Evolutionary conservation across 2,888 invertebrate species (phyloP).

Genomic region (Troides oblongomaculatus): DNA sequence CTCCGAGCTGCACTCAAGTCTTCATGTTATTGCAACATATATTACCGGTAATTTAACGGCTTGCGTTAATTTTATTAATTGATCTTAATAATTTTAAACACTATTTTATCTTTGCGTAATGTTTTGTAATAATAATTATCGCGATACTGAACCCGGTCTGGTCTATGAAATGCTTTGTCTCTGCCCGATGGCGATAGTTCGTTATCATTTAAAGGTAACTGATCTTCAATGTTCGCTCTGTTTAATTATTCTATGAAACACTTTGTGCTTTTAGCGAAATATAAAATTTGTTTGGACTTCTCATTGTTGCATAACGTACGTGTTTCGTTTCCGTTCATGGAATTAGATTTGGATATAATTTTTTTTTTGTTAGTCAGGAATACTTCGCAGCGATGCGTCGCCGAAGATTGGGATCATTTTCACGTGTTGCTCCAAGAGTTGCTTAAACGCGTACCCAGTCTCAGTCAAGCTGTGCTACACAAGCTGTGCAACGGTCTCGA

Average conservation of each 20-base stretch:
- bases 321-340: background rate
- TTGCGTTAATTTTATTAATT: constrained; percentile 2
- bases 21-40: constrained; percentile 2
- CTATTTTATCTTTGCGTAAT: background rate
- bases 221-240: constrained; percentile 3
- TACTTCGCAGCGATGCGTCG: constrained; percentile 83
- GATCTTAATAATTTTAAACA: background rate
- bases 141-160: constrained; percentile 1
- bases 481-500: constrained; percentile 94
- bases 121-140: background rate
- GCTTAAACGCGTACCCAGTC: constrained; percentile 88
- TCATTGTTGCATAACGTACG: background rate
- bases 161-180: background rate
- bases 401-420: constrained; percentile 98
- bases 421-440: constrained; percentile 92
- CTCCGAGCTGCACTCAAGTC: constrained; percentile 9
- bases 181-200: background rate
- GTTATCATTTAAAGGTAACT: background rate
- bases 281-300: background rate
- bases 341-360: background rate
- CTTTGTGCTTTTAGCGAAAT: background rate
- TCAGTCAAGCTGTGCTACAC: constrained; percentile 87
- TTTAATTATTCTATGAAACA: background rate
- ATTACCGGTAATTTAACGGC: background rate
- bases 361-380: constrained; percentile 62